Base-by-base conservation (phyloP, 2,888 invertebrate genomes). In the Lochmaea capreae region DNA sequence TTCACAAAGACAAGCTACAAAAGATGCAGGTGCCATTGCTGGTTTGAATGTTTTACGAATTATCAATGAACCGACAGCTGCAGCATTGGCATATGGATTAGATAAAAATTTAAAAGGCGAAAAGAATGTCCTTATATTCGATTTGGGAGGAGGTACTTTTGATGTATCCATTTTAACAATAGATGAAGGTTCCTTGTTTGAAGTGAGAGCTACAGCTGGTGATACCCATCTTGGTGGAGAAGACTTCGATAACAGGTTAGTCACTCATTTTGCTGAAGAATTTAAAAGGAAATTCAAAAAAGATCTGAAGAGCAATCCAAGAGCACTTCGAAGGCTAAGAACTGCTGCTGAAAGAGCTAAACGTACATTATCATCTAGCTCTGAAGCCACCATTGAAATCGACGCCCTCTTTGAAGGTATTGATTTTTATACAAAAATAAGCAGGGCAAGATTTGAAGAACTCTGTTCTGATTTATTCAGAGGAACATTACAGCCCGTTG, bases 181-280 rank as follows among this genome's bases (percentile, higher is more conserved):
- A 84, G 94, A 94, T 83, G 94, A 95, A 86, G 89, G 89, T 63
- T 94, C 94, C 16, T 94, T 95, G 85, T 95, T 95, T 87, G 95
- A 95, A 3, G 95, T 95, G 5, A 93, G 92, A 85, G 89, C 95
- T 0, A 96, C 95, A 2, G 94, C 94, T 46, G 95, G 95, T 46
- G 95, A 96, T 84, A 95, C 95, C 6, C 95, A 95, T 84, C 89
- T 95, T 68, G 94, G 94, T 26, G 94, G 94, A 12, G 94, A 94
- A 85, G 92, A 94, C 86, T 89, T 89, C 78, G 89, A 89, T 78
- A 91, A 89, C 80, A 87, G 90, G 33, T 82, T 92, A 81, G 91
- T 91, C 8, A 88, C 84, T 72, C 89, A 90, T 82, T 88, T 92
- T 89, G 85, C 81, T 3, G 91, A 93, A 9, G 94, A 94, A 85